These are phyloP conservation scores for Balanococcus diminutus DNA, from an alignment of 2,888 invertebrate genomes.

Conservation along the genomic window DNA sequence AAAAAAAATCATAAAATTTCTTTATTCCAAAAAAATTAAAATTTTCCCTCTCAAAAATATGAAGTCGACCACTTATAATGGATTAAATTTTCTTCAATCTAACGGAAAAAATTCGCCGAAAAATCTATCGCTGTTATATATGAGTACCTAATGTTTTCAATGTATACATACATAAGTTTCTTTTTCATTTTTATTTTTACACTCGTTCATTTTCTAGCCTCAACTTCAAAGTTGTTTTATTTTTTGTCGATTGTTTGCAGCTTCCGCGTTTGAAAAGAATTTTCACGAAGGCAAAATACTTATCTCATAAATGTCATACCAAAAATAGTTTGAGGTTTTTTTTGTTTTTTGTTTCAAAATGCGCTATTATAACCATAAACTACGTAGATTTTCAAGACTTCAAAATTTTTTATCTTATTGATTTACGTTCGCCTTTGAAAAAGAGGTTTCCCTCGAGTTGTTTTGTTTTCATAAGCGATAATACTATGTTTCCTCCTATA, in stretches of 20 bases:
- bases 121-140: conserved; percentile 1
- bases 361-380: neutral
- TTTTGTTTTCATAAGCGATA: neutral
- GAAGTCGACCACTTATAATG: neutral
- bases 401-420: conserved; percentile 16
- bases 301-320: conserved; percentile 35
- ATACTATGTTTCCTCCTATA: neutral
- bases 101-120: neutral
- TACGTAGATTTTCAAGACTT: conserved; percentile 18
- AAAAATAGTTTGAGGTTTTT: neutral
- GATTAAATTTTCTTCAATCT: neutral
- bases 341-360: neutral
- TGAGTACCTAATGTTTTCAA: neutral
- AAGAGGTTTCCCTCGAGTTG: neutral
- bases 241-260: conserved; percentile 9
- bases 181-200: conserved; percentile 21
- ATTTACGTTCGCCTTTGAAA: conserved; percentile 24
- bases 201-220: neutral
- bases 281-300: neutral
- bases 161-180: neutral
- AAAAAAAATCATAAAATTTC: too few species aligned
- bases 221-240: conserved; percentile 11
- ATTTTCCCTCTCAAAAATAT: too few species aligned
- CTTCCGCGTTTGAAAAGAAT: neutral
- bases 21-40: too few species aligned